Evolutionary conservation across 53 echinoderm and acorn worm genomes (phyloP).

Genomic region (Paelopatides confundens): DNA sequence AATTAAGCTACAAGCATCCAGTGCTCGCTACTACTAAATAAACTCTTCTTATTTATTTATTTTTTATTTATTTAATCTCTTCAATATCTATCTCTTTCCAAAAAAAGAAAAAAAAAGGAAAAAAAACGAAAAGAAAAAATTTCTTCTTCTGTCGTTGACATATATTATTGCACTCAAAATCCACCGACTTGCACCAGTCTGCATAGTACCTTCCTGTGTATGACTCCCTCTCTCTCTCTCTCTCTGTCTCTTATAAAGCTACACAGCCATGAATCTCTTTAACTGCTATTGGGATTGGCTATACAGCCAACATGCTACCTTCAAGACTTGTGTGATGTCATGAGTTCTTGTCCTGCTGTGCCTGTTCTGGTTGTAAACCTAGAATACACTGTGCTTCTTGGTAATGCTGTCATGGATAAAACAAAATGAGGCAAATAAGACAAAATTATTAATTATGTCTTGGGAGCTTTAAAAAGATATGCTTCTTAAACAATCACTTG

Average conservation of each 20-base stretch:
- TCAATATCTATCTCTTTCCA: not conserved
- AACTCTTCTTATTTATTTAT: not conserved
- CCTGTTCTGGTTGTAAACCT: constrained; percentile 46
- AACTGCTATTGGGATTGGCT: too few species aligned
- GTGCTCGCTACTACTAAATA: not conserved
- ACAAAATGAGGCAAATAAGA: too few species aligned
- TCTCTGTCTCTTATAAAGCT: too few species aligned
- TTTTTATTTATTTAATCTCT: constrained; percentile 5
- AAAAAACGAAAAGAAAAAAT: constrained; percentile 1
- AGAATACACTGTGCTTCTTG: constrained; percentile 71
- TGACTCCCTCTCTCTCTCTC: too few species aligned
- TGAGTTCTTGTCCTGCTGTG: not conserved
- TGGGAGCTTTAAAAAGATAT: too few species aligned
- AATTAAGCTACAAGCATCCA: not conserved
- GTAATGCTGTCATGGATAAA: constrained; percentile 52
- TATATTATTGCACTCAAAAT: constrained; percentile 25
- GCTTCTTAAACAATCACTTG: too few species aligned
- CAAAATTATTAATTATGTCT: too few species aligned
- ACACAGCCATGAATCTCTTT: too few species aligned
- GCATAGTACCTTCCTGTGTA: constrained; percentile 26
- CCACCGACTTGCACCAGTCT: not conserved
- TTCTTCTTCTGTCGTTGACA: not conserved
- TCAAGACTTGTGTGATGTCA: not conserved
- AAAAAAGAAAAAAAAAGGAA: too few species aligned
- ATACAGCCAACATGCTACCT: too few species aligned